Evolutionary conservation across 2,113 vertebrate species (phyloP).

Genomic region (Gorsachius goisagi): DNA sequence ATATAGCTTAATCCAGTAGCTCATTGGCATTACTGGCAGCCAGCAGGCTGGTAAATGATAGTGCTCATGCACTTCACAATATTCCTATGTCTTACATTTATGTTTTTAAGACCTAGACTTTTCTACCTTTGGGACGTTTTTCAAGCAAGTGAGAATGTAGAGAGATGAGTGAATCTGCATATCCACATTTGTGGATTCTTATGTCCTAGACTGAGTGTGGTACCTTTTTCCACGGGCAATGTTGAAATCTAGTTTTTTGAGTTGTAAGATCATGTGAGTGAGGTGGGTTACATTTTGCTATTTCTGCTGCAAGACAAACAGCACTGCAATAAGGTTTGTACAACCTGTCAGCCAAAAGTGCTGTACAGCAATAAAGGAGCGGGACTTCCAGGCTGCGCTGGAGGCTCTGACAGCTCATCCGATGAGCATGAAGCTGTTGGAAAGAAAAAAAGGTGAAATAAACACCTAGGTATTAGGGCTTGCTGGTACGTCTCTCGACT

Average conservation of each 20-base stretch:
- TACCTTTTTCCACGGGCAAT: neutral
- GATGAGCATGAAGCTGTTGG: neutral
- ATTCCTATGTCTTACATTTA: neutral
- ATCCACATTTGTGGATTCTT: neutral
- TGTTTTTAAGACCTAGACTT: neutral
- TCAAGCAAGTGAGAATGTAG: neutral
- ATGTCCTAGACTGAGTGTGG: fast-evolving
- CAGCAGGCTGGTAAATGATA: neutral
- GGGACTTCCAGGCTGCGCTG: neutral
- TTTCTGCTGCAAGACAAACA: conserved; percentile 13
- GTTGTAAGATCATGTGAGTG: neutral
- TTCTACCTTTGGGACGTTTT: neutral
- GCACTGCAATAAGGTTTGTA: neutral
- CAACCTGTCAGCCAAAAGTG: neutral
- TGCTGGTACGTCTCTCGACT: neutral
- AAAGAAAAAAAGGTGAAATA: neutral
- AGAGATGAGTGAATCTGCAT: neutral
- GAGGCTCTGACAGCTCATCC: neutral
- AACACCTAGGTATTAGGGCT: neutral
- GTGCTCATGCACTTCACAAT: neutral
- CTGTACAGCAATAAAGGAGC: neutral
- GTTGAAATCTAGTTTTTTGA: neutral
- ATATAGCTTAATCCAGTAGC: neutral
- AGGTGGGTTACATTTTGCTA: neutral
- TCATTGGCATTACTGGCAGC: neutral